Percentiles rank a stretch among this genome's conserved stretches.
Conservation (phyloP, 2,888 invertebrate genomes). For the Aleiodes testaceus region DNA sequence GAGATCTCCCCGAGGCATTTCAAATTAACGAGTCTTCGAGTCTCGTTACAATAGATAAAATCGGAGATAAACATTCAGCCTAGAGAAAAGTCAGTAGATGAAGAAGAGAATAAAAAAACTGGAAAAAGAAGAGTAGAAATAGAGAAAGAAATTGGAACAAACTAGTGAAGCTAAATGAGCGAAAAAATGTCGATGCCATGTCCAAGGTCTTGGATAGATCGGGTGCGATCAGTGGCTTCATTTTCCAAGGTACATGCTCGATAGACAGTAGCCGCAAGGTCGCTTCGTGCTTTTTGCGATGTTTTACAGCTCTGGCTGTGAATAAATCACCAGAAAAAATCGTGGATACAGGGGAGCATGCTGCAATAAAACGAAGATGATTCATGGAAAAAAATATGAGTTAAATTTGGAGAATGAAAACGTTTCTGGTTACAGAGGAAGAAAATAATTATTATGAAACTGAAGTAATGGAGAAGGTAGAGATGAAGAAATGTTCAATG, state of each 20-base stretch:
- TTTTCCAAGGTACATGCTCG: constrained; percentile 23
- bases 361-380: not conserved
- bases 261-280: constrained; percentile 32
- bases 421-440: not conserved
- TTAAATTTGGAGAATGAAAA: constrained; percentile 1
- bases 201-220: constrained; percentile 22
- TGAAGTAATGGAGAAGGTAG: not conserved
- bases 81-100: constrained; percentile 15
- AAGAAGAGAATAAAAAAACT: not conserved
- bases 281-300: constrained; percentile 13
- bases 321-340: constrained; percentile 23
- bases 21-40: constrained; percentile 24
- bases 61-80: constrained; percentile 31
- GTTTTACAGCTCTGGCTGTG: not conserved
- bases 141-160: not conserved
- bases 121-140: constrained; percentile 7
- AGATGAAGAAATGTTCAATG: not conserved
- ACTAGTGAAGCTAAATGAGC: constrained; percentile 10
- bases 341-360: not conserved
- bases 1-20: constrained; percentile 9
- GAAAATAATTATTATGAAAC: constrained; percentile 18
- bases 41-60: constrained; percentile 36
- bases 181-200: constrained; percentile 28
- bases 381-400: not conserved
- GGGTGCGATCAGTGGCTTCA: constrained; percentile 40